Evolutionary conservation across 2,888 invertebrate species (phyloP).

Genomic region (Macrosoma leucophasiata): DNA sequence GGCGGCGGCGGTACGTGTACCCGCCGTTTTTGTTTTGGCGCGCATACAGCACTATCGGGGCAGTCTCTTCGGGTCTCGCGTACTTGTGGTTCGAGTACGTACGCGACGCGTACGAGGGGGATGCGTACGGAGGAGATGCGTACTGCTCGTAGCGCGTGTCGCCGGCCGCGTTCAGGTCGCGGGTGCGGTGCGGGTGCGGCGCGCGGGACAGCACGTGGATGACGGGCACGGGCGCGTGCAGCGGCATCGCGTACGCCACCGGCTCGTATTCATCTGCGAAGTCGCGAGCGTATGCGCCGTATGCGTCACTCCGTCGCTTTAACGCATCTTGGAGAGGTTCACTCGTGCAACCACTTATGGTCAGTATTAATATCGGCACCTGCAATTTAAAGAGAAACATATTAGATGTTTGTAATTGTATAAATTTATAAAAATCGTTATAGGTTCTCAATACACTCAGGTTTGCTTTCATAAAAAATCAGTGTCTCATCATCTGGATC

Average conservation of each 20-base stretch:
- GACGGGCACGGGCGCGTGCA: constrained; percentile 51
- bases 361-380: constrained; percentile 38
- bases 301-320: constrained; percentile 35
- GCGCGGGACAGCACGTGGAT: constrained; percentile 42
- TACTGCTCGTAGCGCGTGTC: constrained; percentile 29
- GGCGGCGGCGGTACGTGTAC: constrained; percentile 45
- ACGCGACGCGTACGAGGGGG: constrained; percentile 27
- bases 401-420: too few species aligned
- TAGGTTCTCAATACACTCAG: too few species aligned
- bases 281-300: constrained; percentile 36
- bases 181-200: constrained; percentile 31
- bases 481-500: too few species aligned
- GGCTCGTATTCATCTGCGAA: constrained; percentile 44
- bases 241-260: constrained; percentile 49
- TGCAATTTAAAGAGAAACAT: too few species aligned
- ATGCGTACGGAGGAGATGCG: constrained; percentile 25
- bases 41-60: constrained; percentile 50
- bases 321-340: constrained; percentile 33
- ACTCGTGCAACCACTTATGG: constrained; percentile 28
- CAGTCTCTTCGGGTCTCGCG: constrained; percentile 29
- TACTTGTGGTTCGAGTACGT: constrained; percentile 17
- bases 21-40: constrained; percentile 50
- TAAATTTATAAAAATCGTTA: too few species aligned
- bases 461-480: too few species aligned
- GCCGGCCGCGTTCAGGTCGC: constrained; percentile 13